phyloP scores from a whole-genome alignment of 2,113 vertebrate species.

The Egretta garzetta region DNA sequence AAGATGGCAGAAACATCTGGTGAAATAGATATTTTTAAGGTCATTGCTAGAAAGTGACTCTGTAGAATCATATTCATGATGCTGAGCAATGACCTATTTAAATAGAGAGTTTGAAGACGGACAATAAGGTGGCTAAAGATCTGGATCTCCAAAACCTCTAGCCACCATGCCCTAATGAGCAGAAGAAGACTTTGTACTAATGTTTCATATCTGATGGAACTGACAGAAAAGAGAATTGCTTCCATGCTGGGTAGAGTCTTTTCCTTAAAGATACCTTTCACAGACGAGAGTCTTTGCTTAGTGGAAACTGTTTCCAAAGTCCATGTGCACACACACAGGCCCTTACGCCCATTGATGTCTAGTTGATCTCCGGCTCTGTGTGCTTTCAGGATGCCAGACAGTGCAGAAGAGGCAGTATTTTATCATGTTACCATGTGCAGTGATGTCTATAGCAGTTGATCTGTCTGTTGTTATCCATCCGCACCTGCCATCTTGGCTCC shows the following conservation, averaged over 20 bases:
- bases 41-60: neutral
- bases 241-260: neutral
- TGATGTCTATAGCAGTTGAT: neutral
- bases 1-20: neutral
- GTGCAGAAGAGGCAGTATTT: neutral
- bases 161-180: neutral
- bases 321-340: neutral
- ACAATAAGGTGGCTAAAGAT: neutral
- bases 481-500: neutral
- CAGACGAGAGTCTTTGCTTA: neutral
- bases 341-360: neutral
- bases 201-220: neutral
- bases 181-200: neutral
- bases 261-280: neutral
- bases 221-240: neutral
- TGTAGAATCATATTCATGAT: neutral
- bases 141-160: neutral
- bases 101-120: neutral
- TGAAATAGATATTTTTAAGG: neutral
- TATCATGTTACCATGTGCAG: neutral
- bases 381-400: neutral
- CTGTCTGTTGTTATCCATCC: fast-evolving
- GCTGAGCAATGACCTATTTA: neutral
- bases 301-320: neutral
- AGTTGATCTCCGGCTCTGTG: neutral